phyloP scores from a whole-genome alignment of 2,113 vertebrate species.

The Rattus norvegicus region DNA sequence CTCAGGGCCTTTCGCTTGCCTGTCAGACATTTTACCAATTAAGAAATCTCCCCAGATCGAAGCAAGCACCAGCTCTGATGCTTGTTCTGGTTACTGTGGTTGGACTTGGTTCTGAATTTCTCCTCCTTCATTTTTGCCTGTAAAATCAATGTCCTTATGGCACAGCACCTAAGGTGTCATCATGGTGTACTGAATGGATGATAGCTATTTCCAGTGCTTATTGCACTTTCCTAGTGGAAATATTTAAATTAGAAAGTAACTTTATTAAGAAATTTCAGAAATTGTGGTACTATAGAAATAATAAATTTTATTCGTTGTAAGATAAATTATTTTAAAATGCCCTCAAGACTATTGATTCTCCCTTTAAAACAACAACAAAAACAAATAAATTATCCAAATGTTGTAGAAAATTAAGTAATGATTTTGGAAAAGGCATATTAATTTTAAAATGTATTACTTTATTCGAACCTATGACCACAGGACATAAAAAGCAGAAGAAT shows the following conservation, averaged over 20 bases:
- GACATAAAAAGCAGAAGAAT: neutral
- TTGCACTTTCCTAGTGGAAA: neutral
- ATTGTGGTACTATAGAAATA: constrained; percentile 8
- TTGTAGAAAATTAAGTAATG: neutral
- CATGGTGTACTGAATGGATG: neutral
- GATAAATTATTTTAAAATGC: neutral
- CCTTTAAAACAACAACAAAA: neutral
- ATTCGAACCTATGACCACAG: neutral
- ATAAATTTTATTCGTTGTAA: constrained; percentile 17
- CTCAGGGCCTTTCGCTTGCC: neutral
- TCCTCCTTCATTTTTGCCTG: neutral
- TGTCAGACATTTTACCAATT: neutral
- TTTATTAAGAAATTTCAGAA: constrained; percentile 42
- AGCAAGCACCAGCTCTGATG: neutral
- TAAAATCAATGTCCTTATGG: neutral
- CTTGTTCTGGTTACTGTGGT: neutral
- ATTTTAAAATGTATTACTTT: constrained; percentile 38
- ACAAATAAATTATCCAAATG: neutral
- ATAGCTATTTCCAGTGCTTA: neutral
- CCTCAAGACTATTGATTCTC: neutral
- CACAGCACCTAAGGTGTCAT: neutral
- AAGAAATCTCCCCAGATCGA: neutral
- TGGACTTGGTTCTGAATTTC: neutral
- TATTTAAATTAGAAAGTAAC: constrained; percentile 31
- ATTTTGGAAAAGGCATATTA: neutral